Percentiles rank a stretch among this genome's conserved stretches.
Conservation (phyloP, 2,113 vertebrate species). For the Coryphaenoides rupestris region DNA sequence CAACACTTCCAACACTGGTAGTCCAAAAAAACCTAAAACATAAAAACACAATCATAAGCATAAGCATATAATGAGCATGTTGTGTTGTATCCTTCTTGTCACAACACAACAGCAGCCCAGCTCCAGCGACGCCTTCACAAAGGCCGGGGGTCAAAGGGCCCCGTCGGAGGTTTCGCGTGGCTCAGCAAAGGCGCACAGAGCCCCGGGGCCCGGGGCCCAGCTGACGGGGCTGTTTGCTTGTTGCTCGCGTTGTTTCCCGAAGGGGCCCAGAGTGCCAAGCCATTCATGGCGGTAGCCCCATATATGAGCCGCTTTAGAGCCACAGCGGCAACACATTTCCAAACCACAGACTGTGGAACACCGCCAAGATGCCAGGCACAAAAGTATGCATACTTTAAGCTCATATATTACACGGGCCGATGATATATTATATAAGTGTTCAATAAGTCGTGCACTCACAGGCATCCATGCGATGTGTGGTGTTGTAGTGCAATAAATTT, state of each 20-base stretch:
- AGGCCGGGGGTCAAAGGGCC: conserved; percentile 53
- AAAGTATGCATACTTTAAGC: conserved; percentile 53
- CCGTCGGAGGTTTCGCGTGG: conserved; percentile 63
- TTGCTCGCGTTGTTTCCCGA: conserved; percentile 66
- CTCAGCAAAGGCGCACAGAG: conserved; percentile 68
- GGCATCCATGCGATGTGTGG: too few relatives aligned
- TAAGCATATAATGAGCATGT: too few relatives aligned
- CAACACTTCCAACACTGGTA: too few relatives aligned
- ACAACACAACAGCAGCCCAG: conserved; percentile 52
- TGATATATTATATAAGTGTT: not conserved
- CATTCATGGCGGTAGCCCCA: conserved; percentile 70
- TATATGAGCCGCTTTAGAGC: conserved; percentile 65
- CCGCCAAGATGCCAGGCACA: conserved; percentile 76
- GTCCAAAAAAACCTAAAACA: too few relatives aligned
- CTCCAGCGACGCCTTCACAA: conserved; percentile 63
- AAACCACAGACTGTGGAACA: conserved; percentile 52
- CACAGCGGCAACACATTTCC: conserved; percentile 57
- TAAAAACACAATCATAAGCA: not conserved
- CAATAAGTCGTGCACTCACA: too few relatives aligned
- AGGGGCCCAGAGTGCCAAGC: conserved; percentile 59
- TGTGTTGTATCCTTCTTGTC: conserved; percentile 48
- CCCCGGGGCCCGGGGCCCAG: conserved; percentile 45
- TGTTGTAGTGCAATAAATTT: too few relatives aligned
- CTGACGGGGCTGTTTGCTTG: conserved; percentile 79
- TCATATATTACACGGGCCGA: not conserved